Evolutionary conservation across 2,888 invertebrate species (phyloP), one percentile per base, ranked within the genome.

Genomic region (Kryphioiulus occultus): DNA sequence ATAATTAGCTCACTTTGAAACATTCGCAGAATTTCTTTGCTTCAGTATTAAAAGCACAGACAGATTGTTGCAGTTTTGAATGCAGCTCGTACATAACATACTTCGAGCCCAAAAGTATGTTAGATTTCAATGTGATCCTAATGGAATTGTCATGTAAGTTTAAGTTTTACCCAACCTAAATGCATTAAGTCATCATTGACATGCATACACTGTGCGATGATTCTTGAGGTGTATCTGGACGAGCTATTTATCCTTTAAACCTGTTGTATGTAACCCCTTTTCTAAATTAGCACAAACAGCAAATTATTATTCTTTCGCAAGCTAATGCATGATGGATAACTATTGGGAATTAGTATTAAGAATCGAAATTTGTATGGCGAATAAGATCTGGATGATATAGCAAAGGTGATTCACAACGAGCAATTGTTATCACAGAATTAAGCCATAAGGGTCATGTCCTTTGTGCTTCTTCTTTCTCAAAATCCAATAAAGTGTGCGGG

Each of bases 181-280:
- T 53, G 15, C n/a, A 53, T 53, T 53, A 53, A n/a, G 10, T 19
- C 19, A 53, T 53, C n/a, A n/a, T 53, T 53, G n/a, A 53, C n/a
- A 53, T 53, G 53, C 19, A 53, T 53, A 53, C n/a, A 53, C n/a
- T 10, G 47, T 47, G 47, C 15, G 10, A 53, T n/a, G n/a, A n/a
- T 53, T 53, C 5, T 9, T 10, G n/a, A n/a, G n/a, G 53, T 53
- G 15, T n/a, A n/a, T 10, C n/a, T 53, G 53, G n/a, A n/a, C 5
- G 53, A 53, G n/a, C 53, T 53, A 53, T n/a, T 53, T n/a, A n/a
- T 53, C 53, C n/a, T 53, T 53, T n/a, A 53, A 53, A n/a, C 53
- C 53, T 53, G n/a, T 53, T 53, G 53, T n/a, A n/a, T 53, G n/a
- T 53, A 53, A 53, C 53, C 53, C 53, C 3, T 53, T 53, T 53